Conservation (phyloP, 2,797 vertebrate genomes). For the Astyanax mexicanus region DNA sequence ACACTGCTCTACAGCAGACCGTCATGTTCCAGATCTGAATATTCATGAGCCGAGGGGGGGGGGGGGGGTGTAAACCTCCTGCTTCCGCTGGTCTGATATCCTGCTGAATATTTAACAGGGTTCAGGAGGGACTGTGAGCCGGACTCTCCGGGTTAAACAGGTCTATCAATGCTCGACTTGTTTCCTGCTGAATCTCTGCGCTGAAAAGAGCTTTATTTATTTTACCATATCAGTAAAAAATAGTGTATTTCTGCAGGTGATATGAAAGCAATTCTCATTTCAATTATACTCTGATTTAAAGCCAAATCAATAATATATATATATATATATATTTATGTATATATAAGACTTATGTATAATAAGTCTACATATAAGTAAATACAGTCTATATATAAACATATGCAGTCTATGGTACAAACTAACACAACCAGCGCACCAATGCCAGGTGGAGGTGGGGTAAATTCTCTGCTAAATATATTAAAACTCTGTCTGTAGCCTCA, state of each 20-base stretch:
- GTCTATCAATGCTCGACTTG: constrained; percentile 34
- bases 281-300: too few species aligned
- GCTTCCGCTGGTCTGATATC: constrained; percentile 52
- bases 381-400: too few species aligned
- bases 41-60: constrained; percentile 45
- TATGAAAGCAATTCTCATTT: neutral
- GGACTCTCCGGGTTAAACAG: constrained; percentile 29
- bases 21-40: constrained; percentile 57
- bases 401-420: too few species aligned
- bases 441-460: constrained; percentile 30
- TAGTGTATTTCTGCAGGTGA: neutral
- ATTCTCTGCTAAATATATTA: constrained; percentile 40
- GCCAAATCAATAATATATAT: too few species aligned
- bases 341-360: too few species aligned
- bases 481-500: constrained; percentile 8
- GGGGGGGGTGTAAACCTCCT: constrained; percentile 53
- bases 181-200: neutral
- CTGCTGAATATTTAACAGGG: constrained; percentile 57
- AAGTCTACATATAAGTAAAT: too few species aligned
- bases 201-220: neutral
- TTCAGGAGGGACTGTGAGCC: constrained; percentile 44
- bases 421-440: constrained; percentile 33
- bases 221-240: neutral
- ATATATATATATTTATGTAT: too few species aligned
- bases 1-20: constrained; percentile 51